Evolutionary conservation across 2,113 vertebrate species (phyloP).

Genomic region (Xiphorhynchus elegans): DNA sequence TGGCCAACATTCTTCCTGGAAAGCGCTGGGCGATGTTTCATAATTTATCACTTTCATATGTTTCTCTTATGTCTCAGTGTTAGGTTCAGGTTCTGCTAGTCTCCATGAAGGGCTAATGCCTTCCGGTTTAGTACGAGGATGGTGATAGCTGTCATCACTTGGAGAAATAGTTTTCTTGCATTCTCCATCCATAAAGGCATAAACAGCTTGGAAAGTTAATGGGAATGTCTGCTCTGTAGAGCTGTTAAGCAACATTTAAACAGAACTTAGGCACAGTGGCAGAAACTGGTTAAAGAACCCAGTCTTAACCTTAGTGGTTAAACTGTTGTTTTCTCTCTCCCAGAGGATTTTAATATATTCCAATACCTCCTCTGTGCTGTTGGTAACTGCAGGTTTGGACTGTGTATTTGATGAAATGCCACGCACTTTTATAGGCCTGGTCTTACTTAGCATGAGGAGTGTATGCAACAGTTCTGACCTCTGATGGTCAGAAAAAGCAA

Average conservation of each 20-base stretch:
- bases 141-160: neutral
- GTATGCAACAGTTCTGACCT: constrained; percentile 15
- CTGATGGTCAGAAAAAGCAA: constrained; percentile 10
- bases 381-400: neutral
- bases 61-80: neutral
- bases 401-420: neutral
- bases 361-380: neutral
- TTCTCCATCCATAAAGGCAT: neutral
- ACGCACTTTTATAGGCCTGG: neutral
- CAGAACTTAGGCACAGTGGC: neutral
- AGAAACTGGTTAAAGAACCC: neutral
- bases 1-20: neutral
- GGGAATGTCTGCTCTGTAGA: neutral
- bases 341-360: neutral
- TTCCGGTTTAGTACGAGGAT: neutral
- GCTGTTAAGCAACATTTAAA: neutral
- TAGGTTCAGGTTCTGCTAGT: neutral
- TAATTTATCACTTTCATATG: neutral
- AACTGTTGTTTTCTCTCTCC: neutral
- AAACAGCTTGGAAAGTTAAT: neutral
- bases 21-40: neutral
- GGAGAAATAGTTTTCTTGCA: neutral
- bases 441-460: rapidly evolving
- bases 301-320: neutral
- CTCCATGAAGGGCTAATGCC: neutral